A percentile compares a stretch with the other conserved stretches of the same genome.
phyloP scores from a whole-genome alignment of 2,113 vertebrate genomes.

The Dipodomys merriami region DNA sequence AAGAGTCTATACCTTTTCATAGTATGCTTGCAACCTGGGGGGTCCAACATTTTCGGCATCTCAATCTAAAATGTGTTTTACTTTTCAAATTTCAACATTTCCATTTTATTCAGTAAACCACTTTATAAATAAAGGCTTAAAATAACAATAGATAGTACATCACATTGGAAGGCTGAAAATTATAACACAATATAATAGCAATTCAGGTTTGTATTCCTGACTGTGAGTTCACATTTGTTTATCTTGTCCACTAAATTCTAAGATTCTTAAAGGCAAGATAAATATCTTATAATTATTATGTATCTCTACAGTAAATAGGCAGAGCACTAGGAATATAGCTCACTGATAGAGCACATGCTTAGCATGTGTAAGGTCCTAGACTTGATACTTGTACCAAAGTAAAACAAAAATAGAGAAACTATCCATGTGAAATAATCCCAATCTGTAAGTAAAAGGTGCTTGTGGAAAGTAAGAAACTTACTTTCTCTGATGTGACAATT shows the following conservation, averaged over 20 bases:
- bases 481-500: background rate
- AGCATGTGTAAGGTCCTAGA: background rate
- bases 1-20: background rate
- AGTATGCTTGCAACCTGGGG: background rate
- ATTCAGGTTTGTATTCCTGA: background rate
- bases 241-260: slow-evolving; percentile 40
- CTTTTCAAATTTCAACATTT: slow-evolving; percentile 46
- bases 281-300: background rate
- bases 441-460: slow-evolving; percentile 39
- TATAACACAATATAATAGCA: slow-evolving; percentile 26
- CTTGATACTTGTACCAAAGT: background rate
- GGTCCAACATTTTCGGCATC: background rate
- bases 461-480: background rate
- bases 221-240: background rate
- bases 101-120: slow-evolving; percentile 37
- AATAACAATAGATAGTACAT: background rate
- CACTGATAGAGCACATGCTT: background rate
- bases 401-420: background rate
- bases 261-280: slow-evolving; percentile 32
- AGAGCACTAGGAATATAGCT: background rate
- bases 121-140: background rate
- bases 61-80: slow-evolving; percentile 25
- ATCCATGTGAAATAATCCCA: background rate
- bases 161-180: background rate
- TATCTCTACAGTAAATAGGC: background rate